Evolutionary conservation across 92 coral and sea anemone species (phyloP).

Genomic region (Meandrina meandrites): DNA sequence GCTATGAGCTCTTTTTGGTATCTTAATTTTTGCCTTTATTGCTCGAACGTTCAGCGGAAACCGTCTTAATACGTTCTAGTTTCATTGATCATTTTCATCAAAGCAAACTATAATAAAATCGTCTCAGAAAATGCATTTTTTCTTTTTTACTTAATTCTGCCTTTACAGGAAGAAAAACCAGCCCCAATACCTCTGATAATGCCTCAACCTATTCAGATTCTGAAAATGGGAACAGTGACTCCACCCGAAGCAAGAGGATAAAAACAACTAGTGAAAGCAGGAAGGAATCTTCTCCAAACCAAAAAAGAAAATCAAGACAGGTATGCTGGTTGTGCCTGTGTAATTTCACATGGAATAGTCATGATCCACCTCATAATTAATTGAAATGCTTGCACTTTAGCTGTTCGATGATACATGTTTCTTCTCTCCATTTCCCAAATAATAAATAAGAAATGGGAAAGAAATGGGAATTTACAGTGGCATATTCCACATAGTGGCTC

Average conservation of each 20-base stretch:
- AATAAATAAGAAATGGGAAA: too few relatives aligned
- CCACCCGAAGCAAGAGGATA: background rate
- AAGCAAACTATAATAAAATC: too few relatives aligned
- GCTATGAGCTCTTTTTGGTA: too few relatives aligned
- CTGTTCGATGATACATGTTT: background rate
- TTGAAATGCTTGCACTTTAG: background rate
- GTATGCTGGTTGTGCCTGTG: constrained; percentile 1
- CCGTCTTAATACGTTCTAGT: too few relatives aligned
- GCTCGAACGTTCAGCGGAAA: too few relatives aligned
- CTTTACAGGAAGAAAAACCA: constrained; percentile 22
- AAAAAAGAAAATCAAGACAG: background rate
- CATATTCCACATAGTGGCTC: too few relatives aligned
- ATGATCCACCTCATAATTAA: background rate
- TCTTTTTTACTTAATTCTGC: background rate
- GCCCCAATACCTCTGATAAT: background rate
- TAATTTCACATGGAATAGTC: background rate
- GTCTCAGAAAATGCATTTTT: background rate
- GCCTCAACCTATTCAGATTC: background rate
- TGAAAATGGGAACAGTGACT: background rate
- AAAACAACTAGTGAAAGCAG: background rate
- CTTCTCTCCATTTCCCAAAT: background rate
- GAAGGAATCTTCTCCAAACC: background rate
- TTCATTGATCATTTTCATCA: too few relatives aligned
- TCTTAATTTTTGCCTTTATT: too few relatives aligned
- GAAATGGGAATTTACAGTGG: too few relatives aligned